Evolutionary conservation across 1,140 invertebrate genomes (phyloP).

Genomic region (Vanessa tameamea): DNA sequence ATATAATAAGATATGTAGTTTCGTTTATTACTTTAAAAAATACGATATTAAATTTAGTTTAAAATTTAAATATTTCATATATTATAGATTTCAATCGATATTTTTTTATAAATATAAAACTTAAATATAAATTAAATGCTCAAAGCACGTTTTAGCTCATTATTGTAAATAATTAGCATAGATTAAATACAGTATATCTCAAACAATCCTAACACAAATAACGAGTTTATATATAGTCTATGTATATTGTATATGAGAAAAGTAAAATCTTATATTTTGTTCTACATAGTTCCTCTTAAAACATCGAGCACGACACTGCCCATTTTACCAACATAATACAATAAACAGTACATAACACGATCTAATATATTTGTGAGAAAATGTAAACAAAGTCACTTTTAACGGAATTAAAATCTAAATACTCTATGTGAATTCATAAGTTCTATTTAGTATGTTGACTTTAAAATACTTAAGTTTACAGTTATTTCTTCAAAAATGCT

Average conservation of each 20-base stretch:
- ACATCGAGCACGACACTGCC: constrained; percentile 38
- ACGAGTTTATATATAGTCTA: neutral
- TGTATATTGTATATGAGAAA: too few relatives aligned
- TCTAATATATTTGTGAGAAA: too few relatives aligned
- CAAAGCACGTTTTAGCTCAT: constrained; percentile 22
- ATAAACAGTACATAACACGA: neutral
- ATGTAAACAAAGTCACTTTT: neutral
- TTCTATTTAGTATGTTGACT: too few relatives aligned
- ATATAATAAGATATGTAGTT: constrained; percentile 1
- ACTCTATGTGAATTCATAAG: too few relatives aligned
- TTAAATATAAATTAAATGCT: constrained; percentile 22
- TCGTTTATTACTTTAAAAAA: neutral
- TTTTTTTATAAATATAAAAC: constrained; percentile 17
- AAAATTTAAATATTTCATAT: neutral
- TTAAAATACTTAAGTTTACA: neutral
- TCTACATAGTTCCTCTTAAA: constrained; percentile 11
- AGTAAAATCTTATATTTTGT: neutral
- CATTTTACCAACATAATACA: neutral
- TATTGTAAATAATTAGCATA: constrained; percentile 20
- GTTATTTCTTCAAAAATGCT: too few relatives aligned
- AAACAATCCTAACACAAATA: neutral
- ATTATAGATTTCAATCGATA: constrained; percentile 11
- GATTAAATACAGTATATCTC: neutral
- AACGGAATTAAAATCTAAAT: neutral
- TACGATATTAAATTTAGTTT: constrained; percentile 23